Conservation (phyloP, 2,797 vertebrate genomes). For the Limosa lapponica region DNA sequence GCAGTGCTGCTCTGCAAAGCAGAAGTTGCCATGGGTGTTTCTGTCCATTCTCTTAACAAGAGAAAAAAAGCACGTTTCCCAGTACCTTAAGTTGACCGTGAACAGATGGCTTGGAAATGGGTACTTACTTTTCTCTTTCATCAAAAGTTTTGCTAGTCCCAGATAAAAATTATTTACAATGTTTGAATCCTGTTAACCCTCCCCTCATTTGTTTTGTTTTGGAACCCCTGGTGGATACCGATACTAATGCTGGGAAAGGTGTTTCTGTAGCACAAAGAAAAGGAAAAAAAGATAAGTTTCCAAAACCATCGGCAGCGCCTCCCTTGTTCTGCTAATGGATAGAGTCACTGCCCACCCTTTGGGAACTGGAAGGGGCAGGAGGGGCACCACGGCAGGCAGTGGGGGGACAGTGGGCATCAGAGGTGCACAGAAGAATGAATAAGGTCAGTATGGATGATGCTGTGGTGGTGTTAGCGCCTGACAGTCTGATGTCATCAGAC, state of each 20-base stretch:
- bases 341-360: not conserved
- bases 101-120: not conserved
- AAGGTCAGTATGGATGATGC: not conserved
- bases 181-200: not conserved
- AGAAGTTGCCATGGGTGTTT: not conserved
- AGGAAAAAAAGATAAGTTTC: not conserved
- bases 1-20: not conserved
- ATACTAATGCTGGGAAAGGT: not conserved
- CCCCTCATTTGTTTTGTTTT: not conserved
- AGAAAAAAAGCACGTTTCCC: not conserved
- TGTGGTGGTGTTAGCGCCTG: not conserved
- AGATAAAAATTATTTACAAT: too few relatives aligned
- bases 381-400: accelerated
- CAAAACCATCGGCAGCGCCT: not conserved
- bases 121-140: not conserved
- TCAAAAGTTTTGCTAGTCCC: not conserved
- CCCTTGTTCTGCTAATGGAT: not conserved
- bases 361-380: not conserved
- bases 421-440: too few relatives aligned
- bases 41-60: not conserved
- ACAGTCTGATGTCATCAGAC: not conserved
- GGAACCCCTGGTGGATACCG: accelerated
- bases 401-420: not conserved
- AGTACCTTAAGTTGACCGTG: not conserved
- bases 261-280: not conserved